A percentile compares a stretch with the other conserved stretches of the same genome.
Conservation (phyloP, 1,140 invertebrate genomes). For the Macrobrachium rosenbergii region DNA sequence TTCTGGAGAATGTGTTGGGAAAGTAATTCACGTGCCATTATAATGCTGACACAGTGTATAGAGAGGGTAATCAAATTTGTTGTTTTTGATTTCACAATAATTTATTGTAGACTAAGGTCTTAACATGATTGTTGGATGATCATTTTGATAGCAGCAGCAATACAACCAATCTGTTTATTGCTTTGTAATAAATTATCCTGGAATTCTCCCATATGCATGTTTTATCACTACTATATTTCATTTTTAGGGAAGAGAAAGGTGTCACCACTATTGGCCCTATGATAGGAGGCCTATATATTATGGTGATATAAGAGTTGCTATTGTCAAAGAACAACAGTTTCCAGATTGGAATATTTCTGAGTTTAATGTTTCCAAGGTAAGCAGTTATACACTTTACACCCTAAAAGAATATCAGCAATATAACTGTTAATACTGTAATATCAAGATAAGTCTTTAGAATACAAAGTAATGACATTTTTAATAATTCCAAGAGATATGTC, state of each 20-base stretch:
- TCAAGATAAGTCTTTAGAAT: not conserved
- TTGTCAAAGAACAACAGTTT: conserved; percentile 93
- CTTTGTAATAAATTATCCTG: not conserved
- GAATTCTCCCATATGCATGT: not conserved
- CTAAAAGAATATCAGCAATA: too few relatives aligned
- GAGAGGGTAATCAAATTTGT: conserved; percentile 76
- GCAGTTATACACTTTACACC: not conserved
- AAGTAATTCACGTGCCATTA: conserved; percentile 93
- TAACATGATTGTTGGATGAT: too few relatives aligned
- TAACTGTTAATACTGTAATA: too few relatives aligned
- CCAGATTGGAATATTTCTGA: conserved; percentile 96
- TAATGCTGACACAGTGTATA: conserved; percentile 96
- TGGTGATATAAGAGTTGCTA: conserved; percentile 89
- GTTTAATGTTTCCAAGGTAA: conserved; percentile 80
- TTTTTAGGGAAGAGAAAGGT: conserved; percentile 82
- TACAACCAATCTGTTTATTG: too few relatives aligned
- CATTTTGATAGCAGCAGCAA: too few relatives aligned
- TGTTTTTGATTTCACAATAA: too few relatives aligned
- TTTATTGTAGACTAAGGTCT: too few relatives aligned
- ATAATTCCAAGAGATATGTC: not conserved
- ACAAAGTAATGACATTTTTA: not conserved
- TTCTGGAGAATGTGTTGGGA: conserved; percentile 99
- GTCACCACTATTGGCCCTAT: conserved; percentile 98
- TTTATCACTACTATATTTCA: not conserved
- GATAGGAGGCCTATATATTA: conserved; percentile 96